phyloP scores from a whole-genome alignment of 1,140 invertebrate genomes.

The Lutraria rhynchaena region DNA sequence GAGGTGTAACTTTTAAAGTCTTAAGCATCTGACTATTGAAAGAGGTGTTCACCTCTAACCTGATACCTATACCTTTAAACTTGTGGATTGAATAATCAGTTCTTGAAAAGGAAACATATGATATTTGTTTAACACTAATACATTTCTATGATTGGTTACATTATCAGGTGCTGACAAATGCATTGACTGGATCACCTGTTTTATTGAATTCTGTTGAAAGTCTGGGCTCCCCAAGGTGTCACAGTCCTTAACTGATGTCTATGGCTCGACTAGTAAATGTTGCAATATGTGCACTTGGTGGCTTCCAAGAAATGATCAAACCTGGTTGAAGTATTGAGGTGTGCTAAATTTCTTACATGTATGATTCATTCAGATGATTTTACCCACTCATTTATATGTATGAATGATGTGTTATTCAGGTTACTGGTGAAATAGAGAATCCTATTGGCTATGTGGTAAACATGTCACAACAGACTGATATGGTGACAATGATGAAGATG shows the following conservation, averaged over 20 bases:
- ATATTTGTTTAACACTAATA: too few relatives aligned
- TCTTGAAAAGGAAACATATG: too few relatives aligned
- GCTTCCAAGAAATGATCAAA: conserved; percentile 81
- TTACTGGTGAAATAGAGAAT: conserved; percentile 73
- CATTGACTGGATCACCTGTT: conserved; percentile 76
- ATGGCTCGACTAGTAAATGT: conserved; percentile 81
- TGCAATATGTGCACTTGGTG: conserved; percentile 81
- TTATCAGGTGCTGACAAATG: conserved; percentile 77
- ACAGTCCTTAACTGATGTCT: conserved; percentile 76
- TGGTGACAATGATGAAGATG: conserved; percentile 70
- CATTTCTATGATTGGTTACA: neutral
- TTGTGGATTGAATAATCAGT: too few relatives aligned
- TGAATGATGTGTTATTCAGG: too few relatives aligned
- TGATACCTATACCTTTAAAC: too few relatives aligned
- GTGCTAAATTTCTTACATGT: conserved; percentile 22
- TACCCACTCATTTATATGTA: too few relatives aligned
- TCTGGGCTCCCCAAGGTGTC: conserved; percentile 72
- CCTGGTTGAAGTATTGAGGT: conserved; percentile 80
- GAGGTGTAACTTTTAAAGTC: too few relatives aligned
- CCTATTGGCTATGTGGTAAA: conserved; percentile 73
- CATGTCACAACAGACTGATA: conserved; percentile 80
- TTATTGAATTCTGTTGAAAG: conserved; percentile 75
- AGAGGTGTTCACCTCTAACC: too few relatives aligned
- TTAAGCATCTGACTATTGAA: too few relatives aligned
- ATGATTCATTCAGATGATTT: too few relatives aligned